These are phyloP conservation scores for Nerophis lumbriciformis DNA, from an alignment of 2,113 vertebrate genomes.

Conservation along the genomic window DNA sequence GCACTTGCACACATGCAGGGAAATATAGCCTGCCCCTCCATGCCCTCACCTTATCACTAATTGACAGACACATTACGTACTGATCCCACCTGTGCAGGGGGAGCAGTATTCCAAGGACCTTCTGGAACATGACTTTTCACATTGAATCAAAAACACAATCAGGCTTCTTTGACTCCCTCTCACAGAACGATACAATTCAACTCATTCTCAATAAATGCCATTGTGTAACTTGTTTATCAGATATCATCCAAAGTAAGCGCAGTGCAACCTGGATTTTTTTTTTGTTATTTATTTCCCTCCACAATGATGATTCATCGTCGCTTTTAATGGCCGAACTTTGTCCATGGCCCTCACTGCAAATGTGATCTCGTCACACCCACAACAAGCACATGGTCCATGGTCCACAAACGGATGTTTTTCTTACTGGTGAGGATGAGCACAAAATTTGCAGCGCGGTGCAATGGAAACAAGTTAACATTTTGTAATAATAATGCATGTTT, in stretches of 20 bases:
- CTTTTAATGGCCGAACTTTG: constrained; percentile 24
- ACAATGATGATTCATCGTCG: constrained; percentile 8
- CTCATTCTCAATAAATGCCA: too few species aligned
- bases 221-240: neutral
- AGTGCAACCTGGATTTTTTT: constrained; percentile 16
- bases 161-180: too few species aligned
- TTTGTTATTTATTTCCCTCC: too few species aligned
- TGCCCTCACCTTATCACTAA: constrained; percentile 60
- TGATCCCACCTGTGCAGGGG: constrained; percentile 11
- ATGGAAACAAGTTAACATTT: too few species aligned
- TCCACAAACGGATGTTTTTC: constrained; percentile 6
- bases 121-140: constrained; percentile 3
- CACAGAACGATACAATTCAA: too few species aligned
- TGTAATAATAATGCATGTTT: too few species aligned
- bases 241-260: neutral
- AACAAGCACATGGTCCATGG: constrained; percentile 2
- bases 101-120: constrained; percentile 10
- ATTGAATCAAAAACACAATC: neutral
- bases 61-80: constrained; percentile 49
- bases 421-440: neutral
- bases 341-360: constrained; percentile 7
- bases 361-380: constrained; percentile 6
- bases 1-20: constrained; percentile 8
- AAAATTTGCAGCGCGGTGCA: too few species aligned
- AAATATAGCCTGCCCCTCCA: constrained; percentile 45